A percentile compares a stretch with the other conserved stretches of the same genome.
phyloP scores from a whole-genome alignment of 2,113 vertebrate species.

The Odontesthes bonariensis region DNA sequence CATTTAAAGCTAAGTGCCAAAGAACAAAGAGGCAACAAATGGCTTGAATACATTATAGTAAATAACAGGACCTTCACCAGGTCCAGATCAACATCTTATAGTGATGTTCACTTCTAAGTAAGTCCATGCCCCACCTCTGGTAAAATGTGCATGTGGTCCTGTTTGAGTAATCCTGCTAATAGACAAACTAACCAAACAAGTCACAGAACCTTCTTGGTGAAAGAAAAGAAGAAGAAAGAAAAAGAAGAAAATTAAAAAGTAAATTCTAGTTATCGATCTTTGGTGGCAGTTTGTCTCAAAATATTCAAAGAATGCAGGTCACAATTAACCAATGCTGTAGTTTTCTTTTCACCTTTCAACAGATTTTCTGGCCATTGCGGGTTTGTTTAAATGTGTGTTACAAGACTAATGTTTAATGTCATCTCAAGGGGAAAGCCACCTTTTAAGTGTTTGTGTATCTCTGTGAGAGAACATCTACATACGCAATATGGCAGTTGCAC shows the following conservation, averaged over 20 bases:
- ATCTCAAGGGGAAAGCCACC: conserved; percentile 54
- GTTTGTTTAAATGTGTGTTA: conserved; percentile 38
- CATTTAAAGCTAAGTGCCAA: too few relatives aligned
- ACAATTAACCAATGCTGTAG: background rate
- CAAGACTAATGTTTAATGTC: conserved; percentile 51
- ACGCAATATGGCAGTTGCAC: conserved; percentile 24
- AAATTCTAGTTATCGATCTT: background rate
- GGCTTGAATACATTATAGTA: too few relatives aligned
- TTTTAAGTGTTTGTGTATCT: conserved; percentile 21
- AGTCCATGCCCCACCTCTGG: too few relatives aligned
- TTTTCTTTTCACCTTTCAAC: conserved; percentile 8
- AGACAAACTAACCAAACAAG: too few relatives aligned
- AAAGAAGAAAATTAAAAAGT: background rate
- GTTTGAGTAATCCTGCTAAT: too few relatives aligned
- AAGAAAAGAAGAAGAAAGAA: background rate
- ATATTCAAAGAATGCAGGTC: too few relatives aligned
- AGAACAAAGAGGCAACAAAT: too few relatives aligned
- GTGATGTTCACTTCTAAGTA: too few relatives aligned
- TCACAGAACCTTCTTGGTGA: too few relatives aligned
- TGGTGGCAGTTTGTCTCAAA: conserved; percentile 7
- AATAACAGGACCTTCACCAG: too few relatives aligned
- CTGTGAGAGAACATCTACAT: conserved; percentile 15
- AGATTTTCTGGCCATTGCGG: conserved; percentile 41
- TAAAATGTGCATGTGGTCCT: too few relatives aligned
- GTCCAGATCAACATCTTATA: too few relatives aligned